Base-by-base conservation (phyloP, 2,113 vertebrate genomes). In the Salvator merianae region DNA sequence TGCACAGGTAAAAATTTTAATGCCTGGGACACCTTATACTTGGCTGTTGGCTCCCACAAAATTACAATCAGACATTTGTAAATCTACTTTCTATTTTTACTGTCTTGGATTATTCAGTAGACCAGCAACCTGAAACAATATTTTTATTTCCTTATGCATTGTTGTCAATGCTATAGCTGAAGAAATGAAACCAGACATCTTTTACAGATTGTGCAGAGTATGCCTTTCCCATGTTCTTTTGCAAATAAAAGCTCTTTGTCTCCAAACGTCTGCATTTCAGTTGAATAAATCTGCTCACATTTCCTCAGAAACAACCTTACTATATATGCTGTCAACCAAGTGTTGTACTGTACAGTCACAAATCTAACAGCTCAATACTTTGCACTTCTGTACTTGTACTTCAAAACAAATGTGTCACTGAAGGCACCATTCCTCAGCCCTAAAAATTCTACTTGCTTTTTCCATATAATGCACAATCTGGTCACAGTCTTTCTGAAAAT, bases 171-270 rank as follows among this genome's bases (percentile, higher is more conserved):
- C n/a, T n/a, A n/a, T 76, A 16, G 43, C 2, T 43, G 77, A 2
- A 68, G 20, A 91, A 86, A 43, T 88, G 81, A 50, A 84, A 24
- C 28, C 59, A 84, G 85, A 12, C 9, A 77, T 82, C 80, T 89
- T 90, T 81, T 84, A 88, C 88, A 72, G 47, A 79, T n/a, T 0
- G 70, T 87, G 2, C 2, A 89, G 70, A 86, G 22, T 82, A 71
- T 81, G 20, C 0, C 3, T 10, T 47, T 55, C 30, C 59, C 79
- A 70, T 59, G 74, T 74, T 88, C 74, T 53, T 87, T 79, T 32
- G 55, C 36, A 87, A 89, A 86, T 66, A 83, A 86, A 91, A 87
- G 47, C 2, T 32, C 81, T 88, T 89, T 91, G 38, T 88, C 93
- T 38, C 76, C 55, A 83, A 89, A 86, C 86, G 77, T 87, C 82